Percentiles rank a stretch among this genome's conserved stretches.
Evolutionary conservation across 2,113 vertebrate species (phyloP).

Genomic region (Paradoxurus hermaphroditus): DNA sequence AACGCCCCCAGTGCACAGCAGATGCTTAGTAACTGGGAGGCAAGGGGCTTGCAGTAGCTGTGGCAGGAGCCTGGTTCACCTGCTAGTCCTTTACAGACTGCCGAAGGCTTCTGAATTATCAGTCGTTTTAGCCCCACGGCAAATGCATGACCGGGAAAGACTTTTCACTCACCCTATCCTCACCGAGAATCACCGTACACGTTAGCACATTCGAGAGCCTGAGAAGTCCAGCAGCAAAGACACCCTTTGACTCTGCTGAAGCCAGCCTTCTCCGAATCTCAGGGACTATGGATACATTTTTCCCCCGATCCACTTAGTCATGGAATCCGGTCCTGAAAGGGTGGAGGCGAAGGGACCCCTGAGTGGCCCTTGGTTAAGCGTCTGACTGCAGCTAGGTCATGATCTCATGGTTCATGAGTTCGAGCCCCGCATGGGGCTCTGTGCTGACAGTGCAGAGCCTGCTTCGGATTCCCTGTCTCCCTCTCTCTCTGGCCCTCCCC

Average conservation of each 20-base stretch:
- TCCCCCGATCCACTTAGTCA: rapidly evolving
- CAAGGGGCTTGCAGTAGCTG: rapidly evolving
- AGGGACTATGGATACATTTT: too few relatives aligned
- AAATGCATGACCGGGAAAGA: background rate
- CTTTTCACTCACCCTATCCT: background rate
- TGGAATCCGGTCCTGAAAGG: background rate
- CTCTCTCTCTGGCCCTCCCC: too few relatives aligned
- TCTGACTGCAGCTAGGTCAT: too few relatives aligned
- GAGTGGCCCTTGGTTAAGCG: too few relatives aligned
- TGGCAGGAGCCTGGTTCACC: background rate
- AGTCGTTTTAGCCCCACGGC: background rate
- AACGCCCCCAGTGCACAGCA: background rate
- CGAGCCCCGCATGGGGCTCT: too few relatives aligned
- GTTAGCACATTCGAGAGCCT: background rate
- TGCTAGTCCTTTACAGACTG: background rate
- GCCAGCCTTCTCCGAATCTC: background rate
- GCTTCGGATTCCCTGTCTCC: too few relatives aligned
- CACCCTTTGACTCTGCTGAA: rapidly evolving
- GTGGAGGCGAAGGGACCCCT: too few relatives aligned
- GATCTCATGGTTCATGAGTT: too few relatives aligned
- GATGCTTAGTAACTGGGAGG: background rate
- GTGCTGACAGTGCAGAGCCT: too few relatives aligned
- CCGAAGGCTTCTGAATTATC: background rate
- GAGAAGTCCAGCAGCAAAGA: background rate
- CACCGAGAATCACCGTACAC: background rate